Conservation (phyloP, 53 echinoderm and acorn worm species). For the Paracentrotus lividus region DNA sequence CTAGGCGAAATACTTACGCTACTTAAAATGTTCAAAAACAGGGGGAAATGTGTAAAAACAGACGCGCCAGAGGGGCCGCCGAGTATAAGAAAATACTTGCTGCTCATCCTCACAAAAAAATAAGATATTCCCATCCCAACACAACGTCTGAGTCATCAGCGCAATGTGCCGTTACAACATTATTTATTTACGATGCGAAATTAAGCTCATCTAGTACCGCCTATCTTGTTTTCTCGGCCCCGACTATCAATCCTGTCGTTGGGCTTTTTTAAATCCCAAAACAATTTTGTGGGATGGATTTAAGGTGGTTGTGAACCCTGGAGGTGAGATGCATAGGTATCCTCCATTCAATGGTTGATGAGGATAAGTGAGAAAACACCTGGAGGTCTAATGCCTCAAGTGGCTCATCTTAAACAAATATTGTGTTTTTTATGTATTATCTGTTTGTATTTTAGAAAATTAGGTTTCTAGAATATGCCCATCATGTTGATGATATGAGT, state of each 20-base stretch:
- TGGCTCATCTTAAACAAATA: not conserved
- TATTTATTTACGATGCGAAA: conserved; percentile 51
- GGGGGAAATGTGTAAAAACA: conserved; percentile 41
- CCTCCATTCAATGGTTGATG: conserved; percentile 24
- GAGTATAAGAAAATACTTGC: conserved; percentile 1
- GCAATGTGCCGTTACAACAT: conserved; percentile 53
- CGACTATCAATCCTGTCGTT: conserved; percentile 34
- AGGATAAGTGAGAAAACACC: conserved; percentile 42
- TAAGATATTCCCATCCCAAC: conserved; percentile 57
- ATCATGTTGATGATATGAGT: too few relatives aligned
- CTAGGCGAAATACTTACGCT: not conserved
- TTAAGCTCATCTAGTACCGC: conserved; percentile 59
- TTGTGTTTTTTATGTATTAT: too few relatives aligned
- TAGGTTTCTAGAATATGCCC: too few relatives aligned
- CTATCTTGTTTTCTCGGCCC: conserved; percentile 29
- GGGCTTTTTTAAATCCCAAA: conserved; percentile 33
- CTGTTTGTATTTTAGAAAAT: too few relatives aligned
- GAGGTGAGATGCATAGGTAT: conserved; percentile 9
- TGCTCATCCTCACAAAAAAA: not conserved
- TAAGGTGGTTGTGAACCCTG: conserved; percentile 21
- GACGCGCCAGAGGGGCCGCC: conserved; percentile 4
- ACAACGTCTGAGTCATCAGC: conserved; percentile 50
- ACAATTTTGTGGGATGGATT: conserved; percentile 34
- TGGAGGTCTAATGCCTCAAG: not conserved
- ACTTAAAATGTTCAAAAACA: conserved; percentile 20